Evolutionary conservation across 2,797 vertebrate species (phyloP).

Genomic region (Myotis pilosus): DNA sequence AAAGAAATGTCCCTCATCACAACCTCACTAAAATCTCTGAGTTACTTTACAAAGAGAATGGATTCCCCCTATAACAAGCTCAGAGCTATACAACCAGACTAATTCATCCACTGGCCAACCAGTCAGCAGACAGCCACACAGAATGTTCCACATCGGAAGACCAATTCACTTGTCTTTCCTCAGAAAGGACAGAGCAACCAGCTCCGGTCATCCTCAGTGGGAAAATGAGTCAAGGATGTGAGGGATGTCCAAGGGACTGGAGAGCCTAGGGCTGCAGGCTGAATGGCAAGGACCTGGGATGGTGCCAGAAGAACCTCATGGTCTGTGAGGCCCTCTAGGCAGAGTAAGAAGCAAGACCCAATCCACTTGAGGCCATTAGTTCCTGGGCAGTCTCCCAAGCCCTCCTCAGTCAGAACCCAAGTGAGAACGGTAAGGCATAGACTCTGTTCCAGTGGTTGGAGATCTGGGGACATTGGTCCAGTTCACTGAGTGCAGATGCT

Average conservation of each 20-base stretch:
- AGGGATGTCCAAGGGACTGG: background rate
- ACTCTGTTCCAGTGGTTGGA: background rate
- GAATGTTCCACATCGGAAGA: background rate
- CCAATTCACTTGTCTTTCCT: background rate
- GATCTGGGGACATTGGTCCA: background rate
- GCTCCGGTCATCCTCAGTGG: background rate
- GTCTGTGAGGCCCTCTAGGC: background rate
- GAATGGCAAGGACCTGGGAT: background rate
- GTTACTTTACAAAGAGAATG: background rate
- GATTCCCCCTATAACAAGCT: background rate
- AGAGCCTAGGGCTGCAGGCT: background rate
- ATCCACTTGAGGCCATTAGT: background rate
- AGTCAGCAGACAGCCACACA: background rate
- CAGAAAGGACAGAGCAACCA: background rate
- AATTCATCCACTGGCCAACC: background rate
- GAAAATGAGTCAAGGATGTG: background rate
- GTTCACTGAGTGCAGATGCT: background rate
- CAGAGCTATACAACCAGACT: background rate
- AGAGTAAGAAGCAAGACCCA: background rate
- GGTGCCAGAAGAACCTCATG: background rate
- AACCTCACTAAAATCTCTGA: background rate
- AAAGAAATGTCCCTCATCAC: background rate
- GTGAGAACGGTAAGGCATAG: background rate
- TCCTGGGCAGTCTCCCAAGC: background rate
- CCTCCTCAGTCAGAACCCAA: background rate